phyloP scores from a whole-genome alignment of 2,113 vertebrate species.

The Entosphenus tridentatus region DNA sequence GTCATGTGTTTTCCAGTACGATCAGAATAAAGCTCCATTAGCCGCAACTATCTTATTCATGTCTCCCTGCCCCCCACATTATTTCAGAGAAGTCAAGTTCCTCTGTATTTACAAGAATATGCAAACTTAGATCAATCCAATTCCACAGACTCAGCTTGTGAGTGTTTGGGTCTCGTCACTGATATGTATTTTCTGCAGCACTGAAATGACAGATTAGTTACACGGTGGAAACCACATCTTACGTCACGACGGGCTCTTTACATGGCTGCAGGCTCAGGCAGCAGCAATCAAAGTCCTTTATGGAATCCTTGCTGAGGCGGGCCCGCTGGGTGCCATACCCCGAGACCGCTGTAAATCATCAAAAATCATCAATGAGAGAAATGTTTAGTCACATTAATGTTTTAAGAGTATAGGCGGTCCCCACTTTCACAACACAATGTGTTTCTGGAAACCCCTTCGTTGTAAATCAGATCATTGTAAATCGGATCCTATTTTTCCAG shows the following conservation, averaged over 20 bases:
- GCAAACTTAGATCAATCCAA: too few species aligned
- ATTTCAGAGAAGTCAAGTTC: too few species aligned
- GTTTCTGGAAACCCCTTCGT: background rate
- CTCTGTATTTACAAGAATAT: too few species aligned
- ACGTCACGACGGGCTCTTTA: conserved; percentile 49
- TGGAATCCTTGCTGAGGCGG: conserved; percentile 52
- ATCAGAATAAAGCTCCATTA: too few species aligned
- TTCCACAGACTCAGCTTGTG: too few species aligned
- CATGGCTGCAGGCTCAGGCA: conserved; percentile 63
- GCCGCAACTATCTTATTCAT: too few species aligned
- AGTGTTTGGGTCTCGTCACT: too few species aligned
- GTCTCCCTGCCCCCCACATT: too few species aligned
- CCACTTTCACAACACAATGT: background rate
- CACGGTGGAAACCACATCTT: too few species aligned
- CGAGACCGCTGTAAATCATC: conserved; percentile 30
- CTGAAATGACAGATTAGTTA: too few species aligned
- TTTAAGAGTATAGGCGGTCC: background rate
- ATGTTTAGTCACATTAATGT: background rate
- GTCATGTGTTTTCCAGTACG: too few species aligned
- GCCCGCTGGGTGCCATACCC: conserved; percentile 69
- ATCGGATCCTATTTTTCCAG: background rate
- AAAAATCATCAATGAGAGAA: background rate
- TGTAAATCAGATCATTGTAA: background rate
- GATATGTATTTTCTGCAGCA: too few species aligned
- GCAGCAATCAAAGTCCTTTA: conserved; percentile 79